Percentiles rank a stretch among this genome's conserved stretches.
phyloP scores from a whole-genome alignment of 1,140 invertebrate genomes.

The Drosophila pseudoobscura region DNA sequence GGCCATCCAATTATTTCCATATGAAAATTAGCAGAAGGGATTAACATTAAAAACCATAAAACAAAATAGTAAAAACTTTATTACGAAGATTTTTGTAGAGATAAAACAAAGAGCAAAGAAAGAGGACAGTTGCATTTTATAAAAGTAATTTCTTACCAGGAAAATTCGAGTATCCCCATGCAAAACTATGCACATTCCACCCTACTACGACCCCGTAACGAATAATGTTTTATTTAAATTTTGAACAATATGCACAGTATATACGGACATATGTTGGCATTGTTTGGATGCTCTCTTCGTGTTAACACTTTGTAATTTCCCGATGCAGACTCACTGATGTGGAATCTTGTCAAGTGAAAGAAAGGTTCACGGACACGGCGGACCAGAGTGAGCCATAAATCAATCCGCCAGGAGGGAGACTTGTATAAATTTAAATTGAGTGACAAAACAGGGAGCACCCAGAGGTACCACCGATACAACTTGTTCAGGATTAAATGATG shows the following conservation, averaged over 20 bases:
- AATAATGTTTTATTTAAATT: conserved; percentile 30
- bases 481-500: conserved; percentile 81
- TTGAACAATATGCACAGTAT: conserved; percentile 3
- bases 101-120: too few relatives aligned
- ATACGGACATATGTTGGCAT: conserved; percentile 44
- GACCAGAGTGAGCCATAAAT: conserved; percentile 64
- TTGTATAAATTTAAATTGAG: conserved; percentile 80
- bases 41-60: too few relatives aligned
- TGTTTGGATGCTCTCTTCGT: conserved; percentile 58
- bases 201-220: neutral
- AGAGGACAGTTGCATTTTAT: too few relatives aligned
- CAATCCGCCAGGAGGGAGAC: conserved; percentile 47
- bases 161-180: too few relatives aligned
- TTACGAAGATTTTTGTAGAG: too few relatives aligned
- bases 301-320: conserved; percentile 81
- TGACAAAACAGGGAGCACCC: conserved; percentile 59
- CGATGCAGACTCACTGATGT: conserved; percentile 69
- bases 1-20: neutral
- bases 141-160: neutral
- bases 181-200: conserved; percentile 7
- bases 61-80: neutral
- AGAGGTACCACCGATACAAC: conserved; percentile 26
- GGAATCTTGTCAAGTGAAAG: conserved; percentile 74
- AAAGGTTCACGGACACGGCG: conserved; percentile 47
- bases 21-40: too few relatives aligned